phyloP scores from a whole-genome alignment of 2,113 vertebrate genomes.

The Oriolus oriolus region DNA sequence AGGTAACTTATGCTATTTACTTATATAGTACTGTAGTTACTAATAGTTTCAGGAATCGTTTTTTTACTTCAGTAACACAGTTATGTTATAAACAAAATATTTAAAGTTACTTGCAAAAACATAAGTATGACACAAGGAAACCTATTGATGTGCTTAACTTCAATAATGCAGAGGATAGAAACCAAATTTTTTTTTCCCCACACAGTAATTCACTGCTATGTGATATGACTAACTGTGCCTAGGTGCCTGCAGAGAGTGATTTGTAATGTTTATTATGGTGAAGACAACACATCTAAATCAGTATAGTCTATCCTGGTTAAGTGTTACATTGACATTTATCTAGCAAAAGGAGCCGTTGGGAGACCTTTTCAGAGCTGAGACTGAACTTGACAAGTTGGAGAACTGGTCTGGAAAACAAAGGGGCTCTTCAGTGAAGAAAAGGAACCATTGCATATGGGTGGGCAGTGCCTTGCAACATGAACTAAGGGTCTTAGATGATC shows the following conservation, averaged over 20 bases:
- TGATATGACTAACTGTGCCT: neutral
- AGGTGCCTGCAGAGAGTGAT: neutral
- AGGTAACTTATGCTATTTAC: conserved; percentile 76
- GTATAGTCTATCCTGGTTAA: neutral
- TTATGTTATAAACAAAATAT: neutral
- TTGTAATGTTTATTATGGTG: neutral
- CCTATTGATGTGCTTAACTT: neutral
- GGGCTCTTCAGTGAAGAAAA: neutral
- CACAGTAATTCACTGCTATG: neutral
- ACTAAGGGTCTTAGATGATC: neutral
- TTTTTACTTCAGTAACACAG: neutral
- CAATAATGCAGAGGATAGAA: neutral
- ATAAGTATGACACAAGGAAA: neutral
- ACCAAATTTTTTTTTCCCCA: neutral
- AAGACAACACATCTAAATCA: neutral
- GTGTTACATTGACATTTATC: neutral
- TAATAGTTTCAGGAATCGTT: neutral
- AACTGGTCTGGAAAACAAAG: neutral
- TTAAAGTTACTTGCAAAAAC: neutral
- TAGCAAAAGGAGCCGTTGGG: neutral
- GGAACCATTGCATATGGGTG: rapidly evolving
- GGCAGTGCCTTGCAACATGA: neutral
- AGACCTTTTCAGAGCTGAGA: neutral
- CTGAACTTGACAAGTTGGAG: neutral
- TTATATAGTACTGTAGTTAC: neutral